Conservation (phyloP, 2,113 vertebrate species). For the Apteryx mantelli region DNA sequence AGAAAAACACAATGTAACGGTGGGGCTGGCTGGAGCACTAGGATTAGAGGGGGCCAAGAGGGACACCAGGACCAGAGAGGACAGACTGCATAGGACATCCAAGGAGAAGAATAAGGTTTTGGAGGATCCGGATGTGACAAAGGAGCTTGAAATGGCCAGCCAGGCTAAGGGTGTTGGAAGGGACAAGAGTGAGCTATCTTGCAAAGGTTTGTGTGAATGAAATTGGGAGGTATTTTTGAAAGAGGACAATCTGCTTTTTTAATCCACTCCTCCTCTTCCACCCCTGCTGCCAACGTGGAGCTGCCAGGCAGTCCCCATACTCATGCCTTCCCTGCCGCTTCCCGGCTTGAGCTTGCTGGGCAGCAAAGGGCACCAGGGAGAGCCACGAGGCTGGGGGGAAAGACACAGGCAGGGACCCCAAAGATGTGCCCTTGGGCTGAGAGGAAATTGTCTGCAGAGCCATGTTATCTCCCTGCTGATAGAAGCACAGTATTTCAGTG, state of each 20-base stretch:
- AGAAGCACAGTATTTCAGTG: neutral
- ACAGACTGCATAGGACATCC: neutral
- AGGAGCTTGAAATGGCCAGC: neutral
- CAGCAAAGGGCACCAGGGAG: neutral
- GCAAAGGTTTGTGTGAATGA: neutral
- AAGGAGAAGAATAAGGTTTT: rapidly evolving
- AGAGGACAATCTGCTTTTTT: neutral
- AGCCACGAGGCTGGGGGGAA: no score
- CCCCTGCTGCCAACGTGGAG: no score
- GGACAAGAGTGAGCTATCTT: neutral
- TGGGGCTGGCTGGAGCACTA: neutral
- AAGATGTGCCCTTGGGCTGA: neutral
- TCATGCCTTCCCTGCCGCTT: neutral
- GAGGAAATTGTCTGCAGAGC: neutral
- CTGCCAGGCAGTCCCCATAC: neutral
- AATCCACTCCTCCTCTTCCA: neutral
- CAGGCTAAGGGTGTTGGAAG: neutral
- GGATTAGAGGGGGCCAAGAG: neutral
- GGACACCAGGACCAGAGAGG: neutral
- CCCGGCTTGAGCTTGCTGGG: neutral
- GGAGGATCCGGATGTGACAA: neutral
- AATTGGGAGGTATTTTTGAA: no score
- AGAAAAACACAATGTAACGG: neutral
- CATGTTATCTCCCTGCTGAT: neutral
- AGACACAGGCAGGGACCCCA: neutral